Percentiles rank a stretch among this genome's conserved stretches.
Evolutionary conservation across 2,888 invertebrate genomes (phyloP).

Genomic region (Heteropelma amictum): DNA sequence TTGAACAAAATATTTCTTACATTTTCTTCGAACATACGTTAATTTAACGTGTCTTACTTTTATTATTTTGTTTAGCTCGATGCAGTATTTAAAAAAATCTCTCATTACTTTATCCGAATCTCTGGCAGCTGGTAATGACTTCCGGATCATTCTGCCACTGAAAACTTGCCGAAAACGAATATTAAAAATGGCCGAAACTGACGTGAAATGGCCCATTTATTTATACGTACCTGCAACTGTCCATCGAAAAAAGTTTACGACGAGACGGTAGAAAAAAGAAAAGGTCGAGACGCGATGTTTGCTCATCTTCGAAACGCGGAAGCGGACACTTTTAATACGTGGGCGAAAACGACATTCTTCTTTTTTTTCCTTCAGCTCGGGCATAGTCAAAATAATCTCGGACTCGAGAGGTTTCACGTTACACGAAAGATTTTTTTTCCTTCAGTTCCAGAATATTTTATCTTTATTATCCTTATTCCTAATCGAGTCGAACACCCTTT

Average conservation of each 20-base stretch:
- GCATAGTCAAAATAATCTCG: background rate
- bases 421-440: background rate
- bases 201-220: background rate
- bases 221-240: conserved; percentile 14
- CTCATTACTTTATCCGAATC: too few species aligned
- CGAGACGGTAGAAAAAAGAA: background rate
- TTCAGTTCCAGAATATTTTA: background rate
- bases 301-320: conserved; percentile 30
- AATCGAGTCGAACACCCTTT: conserved; percentile 12
- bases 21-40: too few species aligned
- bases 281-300: conserved; percentile 8
- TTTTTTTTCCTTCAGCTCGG: conserved; percentile 23
- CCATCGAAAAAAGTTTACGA: conserved; percentile 22
- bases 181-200: background rate
- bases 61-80: too few species aligned
- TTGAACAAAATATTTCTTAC: too few species aligned
- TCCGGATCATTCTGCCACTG: background rate
- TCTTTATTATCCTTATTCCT: conserved; percentile 29
- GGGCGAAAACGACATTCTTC: conserved; percentile 49
- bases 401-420: conserved; percentile 6
- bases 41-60: too few species aligned
- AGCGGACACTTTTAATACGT: conserved; percentile 22
- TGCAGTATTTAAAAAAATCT: too few species aligned
- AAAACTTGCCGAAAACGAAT: background rate
- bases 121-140: too few species aligned